A percentile compares a stretch with the other conserved stretches of the same genome.
Conservation (phyloP, 2,888 invertebrate genomes). For the Melikaiella ostensackeni region DNA sequence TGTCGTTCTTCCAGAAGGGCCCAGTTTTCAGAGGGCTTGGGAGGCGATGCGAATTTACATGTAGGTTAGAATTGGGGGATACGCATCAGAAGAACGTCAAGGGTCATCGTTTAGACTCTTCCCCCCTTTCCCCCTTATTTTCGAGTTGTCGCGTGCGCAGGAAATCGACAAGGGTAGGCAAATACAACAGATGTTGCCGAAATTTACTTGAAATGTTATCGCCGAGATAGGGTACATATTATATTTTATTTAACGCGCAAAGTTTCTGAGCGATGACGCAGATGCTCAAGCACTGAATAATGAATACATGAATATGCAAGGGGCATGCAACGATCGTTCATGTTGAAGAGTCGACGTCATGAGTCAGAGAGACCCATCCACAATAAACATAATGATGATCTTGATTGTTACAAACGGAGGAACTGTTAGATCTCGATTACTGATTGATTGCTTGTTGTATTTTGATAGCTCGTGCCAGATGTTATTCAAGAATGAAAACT, state of each 20-base stretch:
- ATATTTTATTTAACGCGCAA: conserved; percentile 16
- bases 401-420: not conserved
- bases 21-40: not conserved
- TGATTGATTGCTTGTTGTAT: not conserved
- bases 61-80: conserved; percentile 10
- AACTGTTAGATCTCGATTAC: not conserved
- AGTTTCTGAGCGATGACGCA: conserved; percentile 22
- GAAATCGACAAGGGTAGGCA: conserved; percentile 20
- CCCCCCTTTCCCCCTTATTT: not conserved
- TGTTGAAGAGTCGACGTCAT: conserved; percentile 17
- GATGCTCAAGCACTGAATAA: conserved; percentile 17
- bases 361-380: conserved; percentile 18
- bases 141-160: conserved; percentile 15
- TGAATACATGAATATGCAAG: conserved; percentile 33
- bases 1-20: not conserved
- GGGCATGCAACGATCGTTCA: conserved; percentile 5
- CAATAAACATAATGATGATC: not conserved
- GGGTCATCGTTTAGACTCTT: not conserved
- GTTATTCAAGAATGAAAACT: not conserved
- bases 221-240: conserved; percentile 8
- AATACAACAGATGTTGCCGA: conserved; percentile 30
- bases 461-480: not conserved
- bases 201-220: conserved; percentile 1
- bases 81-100: conserved; percentile 12
- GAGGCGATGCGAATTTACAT: conserved; percentile 12